phyloP scores from a whole-genome alignment of 2,888 invertebrate species.

The Allacma fusca region DNA sequence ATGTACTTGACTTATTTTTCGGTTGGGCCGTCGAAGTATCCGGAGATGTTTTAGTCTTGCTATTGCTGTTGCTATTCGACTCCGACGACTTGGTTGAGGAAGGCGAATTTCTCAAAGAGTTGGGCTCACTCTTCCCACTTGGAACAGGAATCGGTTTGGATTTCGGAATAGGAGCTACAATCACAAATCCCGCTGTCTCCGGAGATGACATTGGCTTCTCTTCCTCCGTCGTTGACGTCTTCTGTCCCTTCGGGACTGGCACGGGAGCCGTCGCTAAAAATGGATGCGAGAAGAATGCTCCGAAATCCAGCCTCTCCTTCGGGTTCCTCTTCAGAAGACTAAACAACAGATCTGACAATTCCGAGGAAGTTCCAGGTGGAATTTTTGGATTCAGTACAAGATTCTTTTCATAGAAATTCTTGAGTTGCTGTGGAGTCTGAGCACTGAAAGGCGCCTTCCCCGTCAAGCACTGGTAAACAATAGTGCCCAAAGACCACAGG shows the following conservation, averaged over 20 bases:
- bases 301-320: conserved; percentile 94
- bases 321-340: conserved; percentile 88
- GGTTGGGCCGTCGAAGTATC: conserved; percentile 35
- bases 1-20: conserved; percentile 49
- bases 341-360: conserved; percentile 84
- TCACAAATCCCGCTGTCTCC: conserved; percentile 61
- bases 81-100: conserved; percentile 46
- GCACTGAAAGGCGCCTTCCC: conserved; percentile 99
- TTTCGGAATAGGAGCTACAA: conserved; percentile 61
- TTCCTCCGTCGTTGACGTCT: conserved; percentile 51
- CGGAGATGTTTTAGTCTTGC: conserved; percentile 28
- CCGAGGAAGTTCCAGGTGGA: conserved; percentile 90
- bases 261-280: conserved; percentile 68
- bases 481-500: conserved; percentile 98
- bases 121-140: conserved; percentile 59
- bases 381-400: conserved; percentile 89
- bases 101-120: conserved; percentile 59
- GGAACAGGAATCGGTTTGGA: conserved; percentile 62
- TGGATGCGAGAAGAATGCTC: conserved; percentile 92
- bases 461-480: conserved; percentile 97
- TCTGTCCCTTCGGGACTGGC: conserved; percentile 55
- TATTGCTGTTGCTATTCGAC: conserved; percentile 31
- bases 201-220: conserved; percentile 60
- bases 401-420: conserved; percentile 96
- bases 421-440: conserved; percentile 95